Base-by-base conservation (phyloP, 2,888 invertebrate genomes). In the Apotomis turbidana region DNA sequence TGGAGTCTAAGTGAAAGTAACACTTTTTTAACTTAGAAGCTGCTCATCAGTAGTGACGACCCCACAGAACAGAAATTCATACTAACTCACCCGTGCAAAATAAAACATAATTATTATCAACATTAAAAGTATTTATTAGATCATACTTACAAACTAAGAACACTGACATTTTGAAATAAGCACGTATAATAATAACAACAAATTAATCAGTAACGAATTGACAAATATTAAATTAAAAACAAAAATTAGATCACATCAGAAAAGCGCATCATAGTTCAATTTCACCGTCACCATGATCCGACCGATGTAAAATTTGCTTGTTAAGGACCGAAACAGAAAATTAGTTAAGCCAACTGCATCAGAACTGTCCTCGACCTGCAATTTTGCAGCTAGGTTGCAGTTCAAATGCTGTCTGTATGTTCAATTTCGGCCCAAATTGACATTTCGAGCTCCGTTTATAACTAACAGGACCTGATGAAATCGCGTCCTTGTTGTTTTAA, bases 101-200 rank as follows among this genome's bases (percentile, higher is more conserved):
- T 57, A 13, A 57, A 44, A 67, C 3, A 38, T 3, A 1, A 3
- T 15, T 15, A 15, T 46, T 0, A 8, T 4, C 2, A 6, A 13
- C 9, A 63, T 36, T 36, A 10, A 36, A 71, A 62, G 12, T 41
- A 36, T 68, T 71, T 68, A 71, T 71, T 70, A 6, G 46, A 71
- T 67, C 71, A 71, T 57, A 52, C 67, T 71, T 71, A 71, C 64
- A 67, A 62, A 38, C 71, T 71, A 71, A 71, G 41, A 57, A 62
- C 41, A 68, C 60, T 60, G 71, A 36, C 71, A 71, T 27, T 51
- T 71, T 13, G 36, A 55, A 68, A 15, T 64, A 41, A 41, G 41
- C 6, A 41, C 41, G 5, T 6, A 6, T 46, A 38, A 13, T 54
- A 57, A 59, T 15, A 57, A 41, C 51, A 44, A 49, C 51, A 9